Base-by-base conservation (phyloP, 2,888 invertebrate species). In the Cheilosia scutellata region DNA sequence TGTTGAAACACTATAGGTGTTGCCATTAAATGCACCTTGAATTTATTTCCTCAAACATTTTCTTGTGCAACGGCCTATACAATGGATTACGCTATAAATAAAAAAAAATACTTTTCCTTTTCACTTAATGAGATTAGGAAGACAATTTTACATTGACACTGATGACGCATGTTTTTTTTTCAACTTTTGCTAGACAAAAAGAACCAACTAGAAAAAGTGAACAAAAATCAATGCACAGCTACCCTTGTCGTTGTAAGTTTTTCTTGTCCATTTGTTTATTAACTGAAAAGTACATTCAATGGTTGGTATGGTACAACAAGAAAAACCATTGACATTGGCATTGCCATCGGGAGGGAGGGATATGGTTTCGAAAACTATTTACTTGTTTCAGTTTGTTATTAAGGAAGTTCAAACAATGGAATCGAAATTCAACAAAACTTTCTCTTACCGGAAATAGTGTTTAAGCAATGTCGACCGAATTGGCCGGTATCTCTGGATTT, bases 321-420 rank as follows among this genome's bases (percentile, higher is more conserved):
- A n/a, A 11, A 37, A 49, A 51, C 20, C 65, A 65, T 37, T 37
- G 65, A 51, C 49, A 49, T 49, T 65, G 65, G 49, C 65, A 65
- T 49, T 65, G 65, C 37, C 49, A 65, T 7, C 13, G 65, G 49
- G 31, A 6, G 47, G 27, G 5, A 4, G 63, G 63, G 63, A 13
- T n/a, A 31, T 6, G n/a, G 9, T 44, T 44, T 31, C n/a, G 2
- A 44, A 33, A 37, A 65, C 33, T 33, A 49, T 65, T 4, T 49
- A 1, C 7, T 29, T n/a, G 20, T 49, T 65, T 20, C 2, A 13
- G 6, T 49, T 47, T 33, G 20, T 49, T 49, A 49, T 49, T 20
- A 49, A 49, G 6, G 4, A 49, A 49, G 55, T 55, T 55, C 33
- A 55, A 31, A 55, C 31, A 55, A 55, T 55, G 31, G 31, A 20